Conservation (phyloP, 2,797 vertebrate species). For the Stomatorhinus walkeri region DNA sequence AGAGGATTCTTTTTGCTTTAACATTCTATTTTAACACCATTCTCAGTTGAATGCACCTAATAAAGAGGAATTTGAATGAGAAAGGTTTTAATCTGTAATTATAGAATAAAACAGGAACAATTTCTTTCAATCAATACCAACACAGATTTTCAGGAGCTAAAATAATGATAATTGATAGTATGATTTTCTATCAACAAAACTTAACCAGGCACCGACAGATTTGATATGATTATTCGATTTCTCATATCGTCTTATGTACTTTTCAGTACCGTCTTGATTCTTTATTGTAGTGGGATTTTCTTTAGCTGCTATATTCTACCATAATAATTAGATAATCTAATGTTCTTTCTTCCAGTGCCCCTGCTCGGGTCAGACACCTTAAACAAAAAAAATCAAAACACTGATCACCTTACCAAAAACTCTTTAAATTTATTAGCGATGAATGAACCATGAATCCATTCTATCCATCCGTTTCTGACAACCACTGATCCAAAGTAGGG, state of each 20-base stretch:
- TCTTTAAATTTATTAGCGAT: background rate
- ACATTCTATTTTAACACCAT: background rate
- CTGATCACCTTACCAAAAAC: background rate
- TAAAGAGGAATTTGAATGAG: background rate
- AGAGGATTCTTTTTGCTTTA: background rate
- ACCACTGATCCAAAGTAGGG: background rate
- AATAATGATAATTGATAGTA: background rate
- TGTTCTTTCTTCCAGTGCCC: background rate
- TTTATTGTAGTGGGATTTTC: background rate
- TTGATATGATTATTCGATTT: background rate
- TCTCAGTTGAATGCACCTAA: background rate
- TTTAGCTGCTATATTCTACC: background rate
- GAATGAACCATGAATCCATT: background rate
- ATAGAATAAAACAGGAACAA: background rate
- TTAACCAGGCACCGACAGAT: background rate
- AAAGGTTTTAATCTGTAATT: background rate
- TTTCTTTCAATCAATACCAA: background rate
- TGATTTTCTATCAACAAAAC: background rate
- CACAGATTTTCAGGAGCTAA: background rate
- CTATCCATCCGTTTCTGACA: background rate
- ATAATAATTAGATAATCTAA: background rate
- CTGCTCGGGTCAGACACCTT: background rate
- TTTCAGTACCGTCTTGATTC: background rate
- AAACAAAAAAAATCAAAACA: background rate
- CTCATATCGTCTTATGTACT: background rate